Percentiles rank a stretch among this genome's conserved stretches.
Conservation (phyloP, 1,140 invertebrate genomes). For the Agraylea sexmaculata region DNA sequence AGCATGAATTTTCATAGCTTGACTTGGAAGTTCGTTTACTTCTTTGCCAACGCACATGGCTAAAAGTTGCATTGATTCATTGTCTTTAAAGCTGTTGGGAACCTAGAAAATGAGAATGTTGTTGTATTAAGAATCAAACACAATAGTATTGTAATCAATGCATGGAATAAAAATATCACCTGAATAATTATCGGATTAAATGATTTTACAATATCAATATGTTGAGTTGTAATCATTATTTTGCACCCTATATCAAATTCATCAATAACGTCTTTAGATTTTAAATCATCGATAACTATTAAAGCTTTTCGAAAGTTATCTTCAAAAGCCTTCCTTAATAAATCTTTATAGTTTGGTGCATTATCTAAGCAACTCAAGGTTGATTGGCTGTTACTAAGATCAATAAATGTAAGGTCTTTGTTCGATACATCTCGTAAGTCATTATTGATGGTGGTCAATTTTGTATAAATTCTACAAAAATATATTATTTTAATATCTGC, state of each 20-base stretch:
- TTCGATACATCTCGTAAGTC: neutral
- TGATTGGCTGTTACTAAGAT: too few species aligned
- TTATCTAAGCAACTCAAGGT: too few species aligned
- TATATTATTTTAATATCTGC: neutral
- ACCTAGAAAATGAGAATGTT: constrained; percentile 30
- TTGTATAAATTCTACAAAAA: constrained; percentile 12
- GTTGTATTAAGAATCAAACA: neutral
- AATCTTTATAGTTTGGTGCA: constrained; percentile 29
- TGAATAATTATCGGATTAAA: constrained; percentile 29
- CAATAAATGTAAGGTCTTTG: too few species aligned
- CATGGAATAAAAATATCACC: constrained; percentile 20
- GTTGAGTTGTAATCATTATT: constrained; percentile 51
- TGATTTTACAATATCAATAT: constrained; percentile 39
- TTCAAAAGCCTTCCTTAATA: constrained; percentile 38
- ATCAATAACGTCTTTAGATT: constrained; percentile 42
- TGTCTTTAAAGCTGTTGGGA: constrained; percentile 46
- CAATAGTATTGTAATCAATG: neutral
- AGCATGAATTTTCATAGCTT: constrained; percentile 46
- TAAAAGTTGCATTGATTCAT: constrained; percentile 48
- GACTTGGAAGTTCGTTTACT: constrained; percentile 36
- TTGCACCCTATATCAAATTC: constrained; percentile 56
- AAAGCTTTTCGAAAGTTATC: constrained; percentile 39
- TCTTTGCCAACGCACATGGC: constrained; percentile 40
- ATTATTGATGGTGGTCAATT: too few species aligned
- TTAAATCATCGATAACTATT: constrained; percentile 55